A percentile compares a stretch with the other conserved stretches of the same genome.
Conservation (phyloP, 2,888 invertebrate species). For the Tolmerus cingulatus region DNA sequence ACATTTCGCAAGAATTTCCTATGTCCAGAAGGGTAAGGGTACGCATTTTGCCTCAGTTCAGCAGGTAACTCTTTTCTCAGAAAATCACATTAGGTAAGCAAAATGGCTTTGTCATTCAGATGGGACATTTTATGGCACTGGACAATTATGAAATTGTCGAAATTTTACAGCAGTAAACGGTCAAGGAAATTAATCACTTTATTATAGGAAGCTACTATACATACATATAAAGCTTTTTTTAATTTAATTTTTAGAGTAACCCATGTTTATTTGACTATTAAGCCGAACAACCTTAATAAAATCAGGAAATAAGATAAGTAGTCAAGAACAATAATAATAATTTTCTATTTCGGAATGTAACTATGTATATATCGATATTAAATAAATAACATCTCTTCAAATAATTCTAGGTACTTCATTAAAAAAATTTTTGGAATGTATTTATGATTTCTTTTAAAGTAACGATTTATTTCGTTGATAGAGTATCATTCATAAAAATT, state of each 20-base stretch:
- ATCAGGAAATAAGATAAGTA: background rate
- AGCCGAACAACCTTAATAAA: background rate
- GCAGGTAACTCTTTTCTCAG: background rate
- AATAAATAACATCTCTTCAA: too few species aligned
- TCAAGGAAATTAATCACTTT: background rate
- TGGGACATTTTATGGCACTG: background rate
- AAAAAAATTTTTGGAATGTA: too few species aligned
- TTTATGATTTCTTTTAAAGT: too few species aligned
- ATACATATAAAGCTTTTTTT: background rate
- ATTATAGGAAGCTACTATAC: background rate
- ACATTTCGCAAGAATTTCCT: background rate
- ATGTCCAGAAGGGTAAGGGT: background rate
- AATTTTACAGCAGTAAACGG: background rate
- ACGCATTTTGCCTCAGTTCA: background rate
- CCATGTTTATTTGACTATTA: background rate
- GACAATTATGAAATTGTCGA: background rate
- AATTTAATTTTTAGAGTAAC: background rate
- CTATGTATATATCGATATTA: too few species aligned
- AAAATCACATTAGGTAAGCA: background rate
- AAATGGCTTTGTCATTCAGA: background rate
- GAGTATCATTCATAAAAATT: too few species aligned
- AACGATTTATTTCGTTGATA: too few species aligned
- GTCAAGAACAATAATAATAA: too few species aligned
- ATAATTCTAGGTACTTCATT: too few species aligned
- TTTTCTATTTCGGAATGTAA: too few species aligned